Percentiles rank a stretch among this genome's conserved stretches.
Conservation (phyloP, 2,888 invertebrate species). For the Cabera pusaria region DNA sequence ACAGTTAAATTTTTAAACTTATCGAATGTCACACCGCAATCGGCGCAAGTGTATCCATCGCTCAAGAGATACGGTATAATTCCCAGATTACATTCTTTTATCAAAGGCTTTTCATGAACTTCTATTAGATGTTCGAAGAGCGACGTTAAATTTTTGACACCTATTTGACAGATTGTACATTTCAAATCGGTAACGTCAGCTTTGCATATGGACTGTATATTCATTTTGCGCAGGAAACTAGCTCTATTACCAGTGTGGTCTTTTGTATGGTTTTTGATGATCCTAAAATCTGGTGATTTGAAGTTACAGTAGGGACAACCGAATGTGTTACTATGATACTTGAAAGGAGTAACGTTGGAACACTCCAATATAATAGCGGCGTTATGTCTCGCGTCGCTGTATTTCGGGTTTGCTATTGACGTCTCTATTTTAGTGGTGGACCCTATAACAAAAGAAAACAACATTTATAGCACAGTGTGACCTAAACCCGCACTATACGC, state of each 20-base stretch:
- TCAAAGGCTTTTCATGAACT: conserved; percentile 19
- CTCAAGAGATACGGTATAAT: conserved; percentile 21
- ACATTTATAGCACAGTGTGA: too few relatives aligned
- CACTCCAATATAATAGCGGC: conserved; percentile 8
- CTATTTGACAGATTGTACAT: conserved; percentile 22
- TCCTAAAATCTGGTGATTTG: conserved; percentile 9
- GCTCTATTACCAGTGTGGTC: conserved; percentile 5
- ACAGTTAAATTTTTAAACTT: conserved; percentile 27
- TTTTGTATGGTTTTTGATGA: conserved; percentile 6
- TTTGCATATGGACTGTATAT: conserved; percentile 2
- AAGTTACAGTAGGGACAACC: conserved; percentile 10
- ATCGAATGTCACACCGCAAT: conserved; percentile 9
- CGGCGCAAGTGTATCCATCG: conserved; percentile 19
- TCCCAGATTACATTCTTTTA: conserved; percentile 4
- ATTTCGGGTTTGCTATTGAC: background rate
- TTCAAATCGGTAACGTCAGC: conserved; percentile 22
- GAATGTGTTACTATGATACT: conserved; percentile 5
- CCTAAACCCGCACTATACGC: too few relatives aligned
- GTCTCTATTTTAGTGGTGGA: background rate
- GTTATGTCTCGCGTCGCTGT: conserved; percentile 8
- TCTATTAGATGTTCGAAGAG: conserved; percentile 19
- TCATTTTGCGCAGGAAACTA: background rate
- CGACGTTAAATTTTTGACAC: conserved; percentile 4
- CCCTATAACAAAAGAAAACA: conserved; percentile 3
- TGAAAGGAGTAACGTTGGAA: conserved; percentile 12